Evolutionary conservation across 2,113 vertebrate species (phyloP).

Genomic region (Psittacus erithacus): DNA sequence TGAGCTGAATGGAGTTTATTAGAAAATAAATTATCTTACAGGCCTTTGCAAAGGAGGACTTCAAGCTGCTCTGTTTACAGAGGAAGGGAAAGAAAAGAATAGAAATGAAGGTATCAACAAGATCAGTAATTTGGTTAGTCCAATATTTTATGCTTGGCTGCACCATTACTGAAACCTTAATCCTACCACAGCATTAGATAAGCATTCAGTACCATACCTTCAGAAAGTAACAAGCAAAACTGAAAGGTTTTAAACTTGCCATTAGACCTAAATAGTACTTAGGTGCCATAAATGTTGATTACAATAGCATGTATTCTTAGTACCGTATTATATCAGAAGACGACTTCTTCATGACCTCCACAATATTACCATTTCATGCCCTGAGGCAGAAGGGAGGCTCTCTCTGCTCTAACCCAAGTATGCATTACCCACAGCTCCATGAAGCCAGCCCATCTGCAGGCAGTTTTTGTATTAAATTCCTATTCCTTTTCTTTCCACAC

Average conservation of each 20-base stretch:
- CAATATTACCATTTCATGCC: not conserved
- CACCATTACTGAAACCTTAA: not conserved
- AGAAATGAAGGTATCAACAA: not conserved
- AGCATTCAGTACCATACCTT: not conserved
- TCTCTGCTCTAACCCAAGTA: not conserved
- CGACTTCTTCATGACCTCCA: not conserved
- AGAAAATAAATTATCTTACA: not conserved
- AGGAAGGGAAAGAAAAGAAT: not conserved
- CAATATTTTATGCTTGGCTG: not conserved
- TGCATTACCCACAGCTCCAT: not conserved
- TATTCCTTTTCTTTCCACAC: not conserved
- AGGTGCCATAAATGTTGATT: not conserved
- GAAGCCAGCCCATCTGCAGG: not conserved
- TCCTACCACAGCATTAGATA: not conserved
- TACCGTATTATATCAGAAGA: not conserved
- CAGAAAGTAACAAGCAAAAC: not conserved
- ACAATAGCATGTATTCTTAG: not conserved
- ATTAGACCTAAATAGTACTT: not conserved
- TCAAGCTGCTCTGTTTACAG: not conserved
- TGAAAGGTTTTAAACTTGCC: not conserved
- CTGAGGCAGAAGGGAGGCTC: fast-evolving
- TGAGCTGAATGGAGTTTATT: not conserved
- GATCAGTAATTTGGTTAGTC: not conserved
- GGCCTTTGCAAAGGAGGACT: not conserved
- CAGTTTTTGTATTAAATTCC: not conserved